These are phyloP conservation scores for Platycheirus rosarum DNA, from an alignment of 2,888 invertebrate species.

Conservation along the genomic window DNA sequence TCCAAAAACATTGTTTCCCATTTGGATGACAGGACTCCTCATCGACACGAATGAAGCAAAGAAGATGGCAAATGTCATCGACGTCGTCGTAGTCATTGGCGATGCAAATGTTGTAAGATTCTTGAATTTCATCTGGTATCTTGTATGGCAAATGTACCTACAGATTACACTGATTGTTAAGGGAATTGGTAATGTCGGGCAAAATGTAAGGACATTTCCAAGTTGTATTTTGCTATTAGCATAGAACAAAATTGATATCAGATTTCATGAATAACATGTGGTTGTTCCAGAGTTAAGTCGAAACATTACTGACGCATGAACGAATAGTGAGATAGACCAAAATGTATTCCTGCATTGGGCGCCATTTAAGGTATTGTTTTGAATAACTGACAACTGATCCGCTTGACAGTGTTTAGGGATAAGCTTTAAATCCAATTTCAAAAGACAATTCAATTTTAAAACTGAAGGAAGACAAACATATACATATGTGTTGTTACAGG, in stretches of 20 bases:
- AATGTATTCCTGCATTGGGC: neutral
- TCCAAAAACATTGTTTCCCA: constrained; percentile 12
- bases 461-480: neutral
- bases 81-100: neutral
- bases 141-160: constrained; percentile 48
- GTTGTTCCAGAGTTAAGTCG: constrained; percentile 12
- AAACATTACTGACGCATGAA: constrained; percentile 26
- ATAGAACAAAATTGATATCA: constrained; percentile 45
- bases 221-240: constrained; percentile 63
- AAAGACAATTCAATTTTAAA: constrained; percentile 46
- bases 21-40: constrained; percentile 20
- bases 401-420: neutral
- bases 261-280: constrained; percentile 26
- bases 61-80: constrained; percentile 50
- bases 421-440: constrained; percentile 36
- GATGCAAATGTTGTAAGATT: constrained; percentile 59
- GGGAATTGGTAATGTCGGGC: constrained; percentile 40
- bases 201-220: constrained; percentile 8
- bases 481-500: neutral
- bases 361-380: constrained; percentile 25
- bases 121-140: constrained; percentile 35
- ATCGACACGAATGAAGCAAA: constrained; percentile 16
- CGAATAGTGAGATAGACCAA: neutral
- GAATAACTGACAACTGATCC: constrained; percentile 51
- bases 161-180: constrained; percentile 49